Evolutionary conservation across 2,797 vertebrate genomes (phyloP), one percentile per base, ranked within the genome.

Genomic region (Pyrrhura leucotis): DNA sequence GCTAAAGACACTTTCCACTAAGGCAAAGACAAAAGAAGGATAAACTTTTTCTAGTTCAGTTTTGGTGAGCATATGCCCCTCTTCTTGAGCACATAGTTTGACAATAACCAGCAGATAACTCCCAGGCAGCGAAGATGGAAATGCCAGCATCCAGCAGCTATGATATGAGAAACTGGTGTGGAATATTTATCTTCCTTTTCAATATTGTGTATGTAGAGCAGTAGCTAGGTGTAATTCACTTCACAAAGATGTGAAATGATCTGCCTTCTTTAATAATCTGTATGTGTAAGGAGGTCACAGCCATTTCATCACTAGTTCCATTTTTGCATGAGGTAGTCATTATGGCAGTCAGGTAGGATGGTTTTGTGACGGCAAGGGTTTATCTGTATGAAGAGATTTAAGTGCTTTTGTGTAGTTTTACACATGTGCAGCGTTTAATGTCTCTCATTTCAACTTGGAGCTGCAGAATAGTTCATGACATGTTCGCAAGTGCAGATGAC

Each of bases 401-500:
- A 85, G 31, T 45, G 47, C 25, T 42, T 42, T 39, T 51, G 28
- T 48, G 18, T 35, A 44, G 54, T 39, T 89, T 73, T 80, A 23
- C 21, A 14, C 40, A 73, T 53, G 26, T 56, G 33, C 40, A 67
- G 51, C 35, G 65, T 83, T 72, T 80, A 89, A 12, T 9, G 12
- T 23, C 39, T 61, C 40, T 81, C 18, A 22, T 73, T 76, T 83
- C 25, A n/a, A 1, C 28, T 68, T 81, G 28, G 39, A 58, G 48
- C 10, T 58, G 44, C 13, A 72, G 59, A 69, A 18, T 9, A 78
- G 76, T 65, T 90, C 62, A 19, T 74, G 33, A 73, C 53, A 78
- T 47, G 61, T 65, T 94, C 62, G 47, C 29, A 83, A 93, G 50
- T 35, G 80, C 63, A 87, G 82, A 91, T 93, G 85, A 95, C 68